Evolutionary conservation across 2,888 invertebrate species (phyloP).

Genomic region (Apamea anceps): DNA sequence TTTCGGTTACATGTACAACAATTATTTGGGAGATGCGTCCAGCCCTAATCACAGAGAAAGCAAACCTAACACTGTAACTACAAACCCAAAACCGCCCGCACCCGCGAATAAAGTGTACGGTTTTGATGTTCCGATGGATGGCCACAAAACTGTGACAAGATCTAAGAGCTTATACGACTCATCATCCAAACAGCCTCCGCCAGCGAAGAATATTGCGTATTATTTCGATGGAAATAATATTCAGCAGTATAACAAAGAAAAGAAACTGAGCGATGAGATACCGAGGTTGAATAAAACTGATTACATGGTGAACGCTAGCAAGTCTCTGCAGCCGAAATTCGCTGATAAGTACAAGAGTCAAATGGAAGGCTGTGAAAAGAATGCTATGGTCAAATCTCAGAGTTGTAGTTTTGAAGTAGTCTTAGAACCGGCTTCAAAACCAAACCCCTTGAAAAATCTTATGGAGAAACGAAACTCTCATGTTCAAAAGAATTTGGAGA

Average conservation of each 20-base stretch:
- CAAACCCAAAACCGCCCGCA: conserved; percentile 73
- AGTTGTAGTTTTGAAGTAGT: conserved; percentile 90
- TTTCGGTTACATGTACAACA: conserved; percentile 90
- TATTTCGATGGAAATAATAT: conserved; percentile 88
- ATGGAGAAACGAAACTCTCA: conserved; percentile 88
- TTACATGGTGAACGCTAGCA: conserved; percentile 88
- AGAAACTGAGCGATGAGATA: conserved; percentile 89
- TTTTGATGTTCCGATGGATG: conserved; percentile 82
- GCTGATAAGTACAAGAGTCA: conserved; percentile 85
- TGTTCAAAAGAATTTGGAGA: conserved; percentile 90
- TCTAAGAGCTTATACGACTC: conserved; percentile 87
- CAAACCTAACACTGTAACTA: conserved; percentile 65
- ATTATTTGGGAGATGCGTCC: conserved; percentile 78
- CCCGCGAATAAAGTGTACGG: conserved; percentile 82
- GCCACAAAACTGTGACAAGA: conserved; percentile 87
- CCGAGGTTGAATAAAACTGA: conserved; percentile 90
- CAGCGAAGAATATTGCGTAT: conserved; percentile 88
- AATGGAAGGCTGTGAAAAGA: conserved; percentile 86
- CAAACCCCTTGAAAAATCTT: conserved; percentile 85
- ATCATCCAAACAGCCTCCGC: conserved; percentile 80
- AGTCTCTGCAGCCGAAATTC: conserved; percentile 86
- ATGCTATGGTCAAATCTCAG: conserved; percentile 86
- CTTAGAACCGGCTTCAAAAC: conserved; percentile 87
- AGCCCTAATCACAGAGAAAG: conserved; percentile 78
- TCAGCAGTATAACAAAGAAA: conserved; percentile 82